Evolutionary conservation across 2,888 invertebrate genomes (phyloP).

Genomic region (Portevinia maculata): DNA sequence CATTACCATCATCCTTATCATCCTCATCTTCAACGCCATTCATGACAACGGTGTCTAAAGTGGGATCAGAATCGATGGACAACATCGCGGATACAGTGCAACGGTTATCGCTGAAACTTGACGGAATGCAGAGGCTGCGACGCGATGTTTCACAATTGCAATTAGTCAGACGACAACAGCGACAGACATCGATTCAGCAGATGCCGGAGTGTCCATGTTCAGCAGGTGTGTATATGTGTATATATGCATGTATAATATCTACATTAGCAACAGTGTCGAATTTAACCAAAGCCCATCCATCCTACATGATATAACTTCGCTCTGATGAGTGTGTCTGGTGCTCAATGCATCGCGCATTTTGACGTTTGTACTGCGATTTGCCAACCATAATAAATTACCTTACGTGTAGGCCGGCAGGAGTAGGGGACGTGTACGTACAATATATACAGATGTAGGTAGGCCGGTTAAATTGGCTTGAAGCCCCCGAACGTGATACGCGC

Average conservation of each 20-base stretch:
- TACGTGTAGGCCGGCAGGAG: slow-evolving; percentile 42
- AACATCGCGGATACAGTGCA: slow-evolving; percentile 79
- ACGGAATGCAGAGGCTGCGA: slow-evolving; percentile 82
- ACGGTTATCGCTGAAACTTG: slow-evolving; percentile 78
- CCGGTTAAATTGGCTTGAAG: slow-evolving; percentile 74
- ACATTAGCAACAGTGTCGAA: slow-evolving; percentile 66
- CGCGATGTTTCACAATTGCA: slow-evolving; percentile 82
- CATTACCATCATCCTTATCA: slow-evolving; percentile 25
- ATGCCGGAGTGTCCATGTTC: slow-evolving; percentile 87
- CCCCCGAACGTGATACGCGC: slow-evolving; percentile 45
- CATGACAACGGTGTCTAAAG: slow-evolving; percentile 56
- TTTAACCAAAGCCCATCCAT: slow-evolving; percentile 43
- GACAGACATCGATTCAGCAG: slow-evolving; percentile 78
- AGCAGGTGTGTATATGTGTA: slow-evolving; percentile 85
- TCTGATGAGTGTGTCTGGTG: slow-evolving; percentile 47
- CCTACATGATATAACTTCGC: slow-evolving; percentile 38
- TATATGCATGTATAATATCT: background rate
- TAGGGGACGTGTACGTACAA: background rate
- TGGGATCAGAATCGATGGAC: slow-evolving; percentile 49
- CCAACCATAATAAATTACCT: slow-evolving; percentile 74
- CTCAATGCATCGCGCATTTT: slow-evolving; percentile 68
- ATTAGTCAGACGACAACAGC: slow-evolving; percentile 81
- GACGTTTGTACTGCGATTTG: slow-evolving; percentile 74
- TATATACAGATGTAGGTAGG: slow-evolving; percentile 61
- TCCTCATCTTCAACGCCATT: slow-evolving; percentile 15